phyloP scores from a whole-genome alignment of 2,888 invertebrate genomes.

The Calameuta idolon region DNA sequence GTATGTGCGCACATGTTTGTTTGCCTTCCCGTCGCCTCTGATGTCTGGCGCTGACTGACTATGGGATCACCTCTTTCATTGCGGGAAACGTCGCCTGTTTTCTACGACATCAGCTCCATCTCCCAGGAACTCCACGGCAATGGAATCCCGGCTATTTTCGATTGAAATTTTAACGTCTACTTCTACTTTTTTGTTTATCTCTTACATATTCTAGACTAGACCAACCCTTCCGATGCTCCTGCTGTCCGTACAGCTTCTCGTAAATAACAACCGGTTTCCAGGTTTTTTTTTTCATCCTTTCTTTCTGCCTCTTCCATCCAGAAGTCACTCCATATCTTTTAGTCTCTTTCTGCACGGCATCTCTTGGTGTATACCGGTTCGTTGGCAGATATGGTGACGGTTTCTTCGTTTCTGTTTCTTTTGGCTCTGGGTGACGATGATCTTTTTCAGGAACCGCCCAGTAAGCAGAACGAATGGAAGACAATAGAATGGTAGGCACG shows the following conservation, averaged over 20 bases:
- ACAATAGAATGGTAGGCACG: conserved; percentile 40
- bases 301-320: background rate
- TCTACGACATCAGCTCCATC: conserved; percentile 53
- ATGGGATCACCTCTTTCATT: conserved; percentile 40
- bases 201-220: background rate
- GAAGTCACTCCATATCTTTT: background rate
- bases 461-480: conserved; percentile 41
- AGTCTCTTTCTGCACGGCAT: background rate
- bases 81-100: conserved; percentile 49
- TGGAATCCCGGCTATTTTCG: background rate
- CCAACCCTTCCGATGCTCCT: background rate
- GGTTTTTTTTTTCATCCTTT: too few relatives aligned
- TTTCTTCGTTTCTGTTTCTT: background rate
- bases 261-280: background rate
- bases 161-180: background rate
- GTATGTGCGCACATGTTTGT: conserved; percentile 53
- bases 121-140: conserved; percentile 42
- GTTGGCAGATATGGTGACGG: background rate
- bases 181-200: background rate
- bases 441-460: conserved; percentile 41
- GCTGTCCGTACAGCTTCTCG: background rate
- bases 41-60: conserved; percentile 40
- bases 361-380: background rate
- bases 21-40: conserved; percentile 48
- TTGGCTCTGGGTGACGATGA: conserved; percentile 1